These are phyloP conservation scores for Bubo scandiacus DNA, from an alignment of 2,113 vertebrate species.

Conservation along the genomic window DNA sequence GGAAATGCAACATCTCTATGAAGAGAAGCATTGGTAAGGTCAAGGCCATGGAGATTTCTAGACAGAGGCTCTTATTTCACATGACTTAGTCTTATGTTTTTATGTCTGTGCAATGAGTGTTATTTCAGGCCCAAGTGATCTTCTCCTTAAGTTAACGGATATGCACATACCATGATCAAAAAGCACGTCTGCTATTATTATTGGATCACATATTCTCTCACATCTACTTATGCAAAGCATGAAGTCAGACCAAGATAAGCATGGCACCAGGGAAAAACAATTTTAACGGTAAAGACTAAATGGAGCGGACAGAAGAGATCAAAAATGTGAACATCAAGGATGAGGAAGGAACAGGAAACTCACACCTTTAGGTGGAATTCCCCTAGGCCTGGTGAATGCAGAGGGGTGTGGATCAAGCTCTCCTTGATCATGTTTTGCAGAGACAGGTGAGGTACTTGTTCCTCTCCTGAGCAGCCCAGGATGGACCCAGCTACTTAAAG, in stretches of 20 bases:
- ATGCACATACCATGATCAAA: neutral
- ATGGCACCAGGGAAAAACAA: neutral
- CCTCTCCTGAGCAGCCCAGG: neutral
- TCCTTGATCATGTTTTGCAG: neutral
- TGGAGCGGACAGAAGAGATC: neutral
- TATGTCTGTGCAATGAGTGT: neutral
- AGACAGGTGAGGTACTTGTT: neutral
- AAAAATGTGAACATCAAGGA: neutral
- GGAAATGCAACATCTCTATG: neutral
- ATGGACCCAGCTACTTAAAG: neutral
- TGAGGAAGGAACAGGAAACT: neutral
- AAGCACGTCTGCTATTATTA: neutral
- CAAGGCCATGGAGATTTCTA: neutral
- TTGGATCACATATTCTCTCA: neutral
- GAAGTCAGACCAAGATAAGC: neutral
- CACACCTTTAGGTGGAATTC: neutral
- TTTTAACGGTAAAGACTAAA: neutral
- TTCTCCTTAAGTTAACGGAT: neutral
- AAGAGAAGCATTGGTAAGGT: neutral
- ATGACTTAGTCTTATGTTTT: neutral
- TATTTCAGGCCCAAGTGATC: neutral
- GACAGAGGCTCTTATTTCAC: neutral
- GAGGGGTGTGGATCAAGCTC: neutral
- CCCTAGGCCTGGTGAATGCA: neutral
- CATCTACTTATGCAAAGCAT: neutral